Percentiles rank a stretch among this genome's conserved stretches.
phyloP scores from a whole-genome alignment of 2,797 vertebrate genomes.

The Danio aesculapii region DNA sequence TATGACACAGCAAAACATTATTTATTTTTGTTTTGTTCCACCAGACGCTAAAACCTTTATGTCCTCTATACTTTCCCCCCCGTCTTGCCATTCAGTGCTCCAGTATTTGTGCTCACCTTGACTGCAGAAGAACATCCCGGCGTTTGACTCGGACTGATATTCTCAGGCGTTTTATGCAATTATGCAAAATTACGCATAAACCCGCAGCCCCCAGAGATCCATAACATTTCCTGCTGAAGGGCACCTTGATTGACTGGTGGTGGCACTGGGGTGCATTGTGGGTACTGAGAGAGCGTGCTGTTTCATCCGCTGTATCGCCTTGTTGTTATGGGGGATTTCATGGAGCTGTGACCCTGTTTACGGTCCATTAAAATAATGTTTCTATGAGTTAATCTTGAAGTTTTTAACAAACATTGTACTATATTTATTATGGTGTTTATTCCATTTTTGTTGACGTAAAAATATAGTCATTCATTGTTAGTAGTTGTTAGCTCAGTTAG shows the following conservation, averaged over 20 bases:
- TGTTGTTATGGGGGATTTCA: background rate
- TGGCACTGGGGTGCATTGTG: background rate
- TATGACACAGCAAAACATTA: too few species aligned
- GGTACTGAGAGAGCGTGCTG: background rate
- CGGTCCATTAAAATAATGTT: too few species aligned
- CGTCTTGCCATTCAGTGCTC: background rate
- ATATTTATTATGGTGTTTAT: background rate
- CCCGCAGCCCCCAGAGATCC: background rate
- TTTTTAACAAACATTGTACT: background rate
- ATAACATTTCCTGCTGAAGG: background rate
- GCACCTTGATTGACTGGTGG: background rate
- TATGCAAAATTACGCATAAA: background rate
- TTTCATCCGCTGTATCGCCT: background rate
- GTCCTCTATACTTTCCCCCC: background rate
- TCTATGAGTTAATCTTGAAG: too few species aligned
- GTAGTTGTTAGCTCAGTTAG: too few species aligned
- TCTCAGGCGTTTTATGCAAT: slow-evolving; percentile 21
- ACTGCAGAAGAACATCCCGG: background rate
- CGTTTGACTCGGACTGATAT: background rate
- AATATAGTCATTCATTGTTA: too few species aligned
- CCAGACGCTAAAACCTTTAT: background rate
- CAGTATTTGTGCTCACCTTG: background rate
- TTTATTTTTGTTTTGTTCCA: too few species aligned
- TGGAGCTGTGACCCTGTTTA: background rate
- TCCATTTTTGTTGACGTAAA: too few species aligned